These are phyloP conservation scores for Poeciliopsis infans DNA, from an alignment of 2,797 vertebrate species.

Conservation along the genomic window DNA sequence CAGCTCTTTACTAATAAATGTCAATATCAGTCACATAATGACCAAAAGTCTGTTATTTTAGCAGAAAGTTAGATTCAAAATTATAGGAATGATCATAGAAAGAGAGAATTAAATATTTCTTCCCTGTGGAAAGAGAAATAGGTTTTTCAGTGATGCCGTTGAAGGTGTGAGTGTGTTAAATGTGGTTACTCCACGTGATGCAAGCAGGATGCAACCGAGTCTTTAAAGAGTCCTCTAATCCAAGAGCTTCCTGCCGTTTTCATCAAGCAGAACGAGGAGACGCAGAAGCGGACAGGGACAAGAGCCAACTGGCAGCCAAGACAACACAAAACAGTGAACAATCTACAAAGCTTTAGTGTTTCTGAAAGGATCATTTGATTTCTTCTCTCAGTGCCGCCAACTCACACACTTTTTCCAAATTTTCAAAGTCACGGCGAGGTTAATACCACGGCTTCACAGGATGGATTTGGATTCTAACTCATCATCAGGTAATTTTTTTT, in stretches of 20 bases:
- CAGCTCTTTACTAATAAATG: neutral
- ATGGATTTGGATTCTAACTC: conserved; percentile 9
- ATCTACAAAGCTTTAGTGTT: conserved; percentile 7
- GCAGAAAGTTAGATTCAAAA: neutral
- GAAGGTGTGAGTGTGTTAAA: conserved; percentile 9
- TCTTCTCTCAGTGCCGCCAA: conserved; percentile 16
- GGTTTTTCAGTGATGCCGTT: neutral
- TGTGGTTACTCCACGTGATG: conserved; percentile 37
- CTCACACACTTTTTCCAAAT: conserved; percentile 23
- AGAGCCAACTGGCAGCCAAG: conserved; percentile 23
- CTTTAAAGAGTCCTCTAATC: conserved; percentile 43
- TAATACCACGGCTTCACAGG: neutral
- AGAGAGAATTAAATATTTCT: neutral
- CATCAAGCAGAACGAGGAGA: conserved; percentile 44
- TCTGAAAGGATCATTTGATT: conserved; percentile 25
- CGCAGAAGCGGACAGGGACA: neutral
- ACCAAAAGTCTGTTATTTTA: neutral
- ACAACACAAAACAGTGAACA: neutral
- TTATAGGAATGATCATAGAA: neutral
- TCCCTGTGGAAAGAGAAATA: neutral
- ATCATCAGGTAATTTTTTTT: neutral
- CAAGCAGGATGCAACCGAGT: conserved; percentile 49
- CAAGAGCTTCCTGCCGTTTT: conserved; percentile 32
- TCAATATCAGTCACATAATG: neutral
- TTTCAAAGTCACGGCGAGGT: conserved; percentile 20